Evolutionary conservation across 2,797 vertebrate species (phyloP), one percentile per base, ranked within the genome.

Genomic region (Tapirus indicus): DNA sequence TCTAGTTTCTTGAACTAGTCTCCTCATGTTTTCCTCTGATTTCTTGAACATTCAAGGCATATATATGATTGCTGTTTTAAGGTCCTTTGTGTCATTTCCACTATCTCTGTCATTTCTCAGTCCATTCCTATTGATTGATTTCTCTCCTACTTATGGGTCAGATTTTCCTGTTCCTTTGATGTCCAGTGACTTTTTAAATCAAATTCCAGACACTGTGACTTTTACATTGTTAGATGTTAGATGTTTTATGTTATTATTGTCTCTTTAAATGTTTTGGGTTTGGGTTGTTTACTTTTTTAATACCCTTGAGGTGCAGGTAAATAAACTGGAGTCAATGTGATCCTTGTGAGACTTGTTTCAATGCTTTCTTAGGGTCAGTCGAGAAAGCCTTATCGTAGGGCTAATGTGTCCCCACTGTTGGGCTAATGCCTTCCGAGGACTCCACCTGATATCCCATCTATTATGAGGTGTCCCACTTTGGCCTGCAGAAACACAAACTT

Each of bases 391-490:
- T 29, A 4, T 14, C 3, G 14, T 52, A 16, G 49, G 49, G 49
- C 49, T 52, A 52, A 49, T 9, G 12, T 5, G 7, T 7, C 25
- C 41, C 0, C 0, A 32, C 32, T 7, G 27, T 47, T 44, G 52
- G 44, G 38, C n/a, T 20, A 6, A 25, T 23, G 21, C 29, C 21
- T 58, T 18, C 69, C 0, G 0, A 60, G 54, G 38, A 72, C 29
- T 16, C 29, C 14, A 41, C 13, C 32, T 23, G 13, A 38, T 35
- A 12, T 47, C 41, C 54, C 11, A 0, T n/a, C 23, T 9, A 52
- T 47, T 1, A 47, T 0, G 0, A 62, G 56, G 52, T 52, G 25
- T 38, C 21, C 21, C 3, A 4, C 8, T 64, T 13, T 25, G 13
- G 69, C 17, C 35, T 5, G 0, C 2, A 27, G 56, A 27, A 54